Percentiles rank a stretch among this genome's conserved stretches.
phyloP scores from a whole-genome alignment of 2,113 vertebrate genomes.

The Pelusios castaneus region DNA sequence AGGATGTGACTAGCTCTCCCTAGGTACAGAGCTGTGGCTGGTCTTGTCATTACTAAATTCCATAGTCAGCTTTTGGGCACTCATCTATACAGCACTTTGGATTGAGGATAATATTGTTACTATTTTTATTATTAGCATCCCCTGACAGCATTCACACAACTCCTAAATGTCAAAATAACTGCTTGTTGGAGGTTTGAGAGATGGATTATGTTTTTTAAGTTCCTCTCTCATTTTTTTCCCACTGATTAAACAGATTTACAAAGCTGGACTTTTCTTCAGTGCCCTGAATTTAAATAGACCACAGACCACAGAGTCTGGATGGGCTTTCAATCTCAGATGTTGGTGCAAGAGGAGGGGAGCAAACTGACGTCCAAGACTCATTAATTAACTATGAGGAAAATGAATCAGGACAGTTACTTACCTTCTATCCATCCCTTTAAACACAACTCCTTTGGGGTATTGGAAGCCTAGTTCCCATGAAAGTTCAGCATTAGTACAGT shows the following conservation, averaged over 20 bases:
- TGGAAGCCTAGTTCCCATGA: not conserved
- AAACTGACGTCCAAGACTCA: not conserved
- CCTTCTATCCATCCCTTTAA: not conserved
- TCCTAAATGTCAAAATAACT: not conserved
- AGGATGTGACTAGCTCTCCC: not conserved
- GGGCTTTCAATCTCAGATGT: rapidly evolving
- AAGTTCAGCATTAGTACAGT: not conserved
- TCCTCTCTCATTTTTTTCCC: not conserved
- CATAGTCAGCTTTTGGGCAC: not conserved
- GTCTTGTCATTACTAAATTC: not conserved
- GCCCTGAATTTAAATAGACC: not conserved
- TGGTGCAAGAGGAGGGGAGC: not conserved
- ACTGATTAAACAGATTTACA: not conserved
- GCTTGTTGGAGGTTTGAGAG: not conserved
- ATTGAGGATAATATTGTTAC: not conserved
- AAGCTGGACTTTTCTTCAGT: constrained; percentile 21
- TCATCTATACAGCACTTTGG: not conserved
- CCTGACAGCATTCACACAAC: not conserved
- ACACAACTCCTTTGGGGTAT: not conserved
- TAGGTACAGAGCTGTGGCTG: not conserved
- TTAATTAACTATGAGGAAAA: not conserved
- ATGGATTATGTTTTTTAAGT: not conserved
- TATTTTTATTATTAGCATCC: not conserved
- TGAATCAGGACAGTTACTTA: not conserved
- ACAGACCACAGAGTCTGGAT: not conserved